phyloP scores from a whole-genome alignment of 2,797 vertebrate species.

The Mormyrops attenuatus region DNA sequence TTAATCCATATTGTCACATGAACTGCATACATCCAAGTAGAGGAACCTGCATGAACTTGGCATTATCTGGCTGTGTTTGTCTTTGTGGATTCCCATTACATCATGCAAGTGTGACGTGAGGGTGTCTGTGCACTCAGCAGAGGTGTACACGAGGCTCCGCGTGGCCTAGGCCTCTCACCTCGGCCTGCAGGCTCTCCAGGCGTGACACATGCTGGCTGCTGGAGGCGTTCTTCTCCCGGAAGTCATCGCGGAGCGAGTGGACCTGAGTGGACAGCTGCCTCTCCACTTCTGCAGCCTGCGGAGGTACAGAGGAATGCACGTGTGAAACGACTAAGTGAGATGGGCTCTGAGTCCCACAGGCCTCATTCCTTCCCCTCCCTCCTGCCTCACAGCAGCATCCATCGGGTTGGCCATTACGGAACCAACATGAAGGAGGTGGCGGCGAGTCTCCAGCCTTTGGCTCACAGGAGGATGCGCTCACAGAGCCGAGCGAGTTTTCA shows the following conservation, averaged over 20 bases:
- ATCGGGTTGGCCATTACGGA: neutral
- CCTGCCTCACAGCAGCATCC: neutral
- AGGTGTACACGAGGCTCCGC: too few relatives aligned
- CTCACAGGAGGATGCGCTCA: neutral
- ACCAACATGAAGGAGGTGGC: neutral
- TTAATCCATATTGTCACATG: neutral
- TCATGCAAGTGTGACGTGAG: neutral
- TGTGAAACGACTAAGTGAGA: neutral
- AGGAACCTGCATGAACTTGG: neutral
- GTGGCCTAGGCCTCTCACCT: conserved; percentile 66
- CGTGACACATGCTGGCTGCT: conserved; percentile 88
- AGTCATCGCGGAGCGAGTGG: conserved; percentile 85
- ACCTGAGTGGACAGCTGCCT: conserved; percentile 92
- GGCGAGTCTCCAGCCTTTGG: neutral
- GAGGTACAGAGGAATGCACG: conserved; percentile 23
- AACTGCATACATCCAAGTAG: neutral
- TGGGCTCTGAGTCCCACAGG: neutral
- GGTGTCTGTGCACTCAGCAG: neutral
- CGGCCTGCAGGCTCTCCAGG: conserved; percentile 85
- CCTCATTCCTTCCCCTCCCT: neutral
- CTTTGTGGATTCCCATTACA: neutral
- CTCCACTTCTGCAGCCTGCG: conserved; percentile 89
- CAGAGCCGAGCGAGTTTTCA: neutral
- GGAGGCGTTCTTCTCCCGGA: conserved; percentile 88
- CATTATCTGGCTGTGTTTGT: neutral